Conservation (phyloP, 1,140 invertebrate genomes). For the Cotesia chilonis region DNA sequence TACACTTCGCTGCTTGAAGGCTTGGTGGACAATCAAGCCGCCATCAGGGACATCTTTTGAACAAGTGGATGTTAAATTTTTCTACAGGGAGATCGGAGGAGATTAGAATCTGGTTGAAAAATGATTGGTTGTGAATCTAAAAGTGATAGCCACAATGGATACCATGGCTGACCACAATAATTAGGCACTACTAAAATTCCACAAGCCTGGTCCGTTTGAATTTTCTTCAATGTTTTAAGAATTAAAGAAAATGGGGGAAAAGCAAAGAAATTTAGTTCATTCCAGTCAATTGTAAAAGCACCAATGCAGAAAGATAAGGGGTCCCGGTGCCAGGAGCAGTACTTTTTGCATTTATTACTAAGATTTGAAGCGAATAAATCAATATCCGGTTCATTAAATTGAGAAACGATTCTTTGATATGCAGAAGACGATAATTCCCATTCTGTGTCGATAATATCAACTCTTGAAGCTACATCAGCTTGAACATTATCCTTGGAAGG, state of each 20-base stretch:
- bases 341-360: constrained; percentile 45
- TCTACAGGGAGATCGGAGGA: constrained; percentile 11
- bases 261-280: constrained; percentile 33
- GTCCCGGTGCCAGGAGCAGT: constrained; percentile 46
- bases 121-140: constrained; percentile 32
- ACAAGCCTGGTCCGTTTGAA: constrained; percentile 31
- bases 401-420: constrained; percentile 11
- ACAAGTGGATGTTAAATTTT: constrained; percentile 10
- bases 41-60: constrained; percentile 8
- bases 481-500: constrained; percentile 33
- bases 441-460: constrained; percentile 25
- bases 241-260: constrained; percentile 42
- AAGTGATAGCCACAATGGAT: constrained; percentile 30
- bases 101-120: constrained; percentile 21
- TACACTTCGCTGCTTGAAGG: not conserved
- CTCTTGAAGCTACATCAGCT: constrained; percentile 21
- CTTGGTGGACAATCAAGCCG: constrained; percentile 21
- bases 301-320: constrained; percentile 35
- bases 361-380: constrained; percentile 46
- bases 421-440: constrained; percentile 26
- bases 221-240: constrained; percentile 34
- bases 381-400: constrained; percentile 36
- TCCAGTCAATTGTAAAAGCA: constrained; percentile 37
- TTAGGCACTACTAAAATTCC: constrained; percentile 45
- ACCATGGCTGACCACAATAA: constrained; percentile 41